Evolutionary conservation across 2,113 vertebrate species (phyloP).

Genomic region (Actenoides lindsayi): DNA sequence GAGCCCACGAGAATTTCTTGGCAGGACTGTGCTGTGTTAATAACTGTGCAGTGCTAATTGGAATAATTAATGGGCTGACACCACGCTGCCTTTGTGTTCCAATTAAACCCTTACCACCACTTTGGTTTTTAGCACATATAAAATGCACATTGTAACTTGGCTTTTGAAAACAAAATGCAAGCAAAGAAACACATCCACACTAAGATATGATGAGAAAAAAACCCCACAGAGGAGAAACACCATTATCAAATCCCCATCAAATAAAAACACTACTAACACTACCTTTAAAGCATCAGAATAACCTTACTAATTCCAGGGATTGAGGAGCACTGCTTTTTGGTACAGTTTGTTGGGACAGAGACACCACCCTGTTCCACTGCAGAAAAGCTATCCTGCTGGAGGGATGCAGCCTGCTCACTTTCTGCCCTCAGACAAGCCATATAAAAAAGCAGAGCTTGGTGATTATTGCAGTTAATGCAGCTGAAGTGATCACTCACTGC

Average conservation of each 20-base stretch:
- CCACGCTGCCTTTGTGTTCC: background rate
- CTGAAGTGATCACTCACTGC: background rate
- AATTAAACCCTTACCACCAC: background rate
- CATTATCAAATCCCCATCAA: background rate
- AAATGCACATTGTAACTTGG: fast-evolving
- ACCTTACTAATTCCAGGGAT: background rate
- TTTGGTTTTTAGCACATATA: fast-evolving
- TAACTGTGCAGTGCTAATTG: background rate
- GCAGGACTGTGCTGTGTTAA: background rate
- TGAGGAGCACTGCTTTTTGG: background rate
- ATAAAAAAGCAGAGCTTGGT: background rate
- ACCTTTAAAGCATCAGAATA: background rate
- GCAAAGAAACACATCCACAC: background rate
- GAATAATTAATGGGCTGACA: background rate
- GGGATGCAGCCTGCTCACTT: background rate
- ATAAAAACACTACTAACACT: fast-evolving
- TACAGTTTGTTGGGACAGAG: background rate
- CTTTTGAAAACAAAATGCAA: background rate
- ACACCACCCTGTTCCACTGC: background rate
- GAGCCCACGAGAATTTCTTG: background rate
- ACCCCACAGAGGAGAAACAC: fast-evolving
- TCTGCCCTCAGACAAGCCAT: background rate
- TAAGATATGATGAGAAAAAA: fast-evolving
- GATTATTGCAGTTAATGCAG: background rate
- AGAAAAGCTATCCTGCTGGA: background rate